Base-by-base conservation (phyloP, 2,797 vertebrate genomes). In the Sebastes wilsoni region DNA sequence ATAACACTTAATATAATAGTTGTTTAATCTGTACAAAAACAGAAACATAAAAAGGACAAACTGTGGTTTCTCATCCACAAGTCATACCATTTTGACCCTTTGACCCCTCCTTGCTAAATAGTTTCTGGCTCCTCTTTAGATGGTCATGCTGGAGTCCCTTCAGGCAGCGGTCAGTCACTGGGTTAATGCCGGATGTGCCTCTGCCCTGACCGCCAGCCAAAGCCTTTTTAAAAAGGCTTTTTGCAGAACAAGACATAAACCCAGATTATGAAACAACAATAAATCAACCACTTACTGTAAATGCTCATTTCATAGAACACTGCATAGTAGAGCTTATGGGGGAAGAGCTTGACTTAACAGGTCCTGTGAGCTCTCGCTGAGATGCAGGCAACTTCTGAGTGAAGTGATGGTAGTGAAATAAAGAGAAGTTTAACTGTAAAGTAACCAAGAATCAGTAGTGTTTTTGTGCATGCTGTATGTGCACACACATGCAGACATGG, bases 181-280 rank as follows among this genome's bases (percentile, higher is more conserved):
- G 81, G 88, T 90, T 92, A 91, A 92, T 87, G 79, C 86, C 77
- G 81, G 72, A 91, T 86, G 84, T 73, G 13, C 65, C 80, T 89
- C 71, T 86, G 71, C 62, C 62, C 74, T 8, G 75, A 83, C 62
- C 70, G 42, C 75, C 42, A 73, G 67, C 72, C 81, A 93, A 93
- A 94, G 88, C 87, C 85, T 89, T 93, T 91, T 87, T 88, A 90
- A 91, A 91, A 89, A 85, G 87, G 88, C 86, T 92, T 91, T 94
- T 85, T 94, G 90, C 92, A 92, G 91, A 91, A 95, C 94, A 96
- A 96, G 91, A 89, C 90, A 95, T 96, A 96, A 96, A 96, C 93
- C 92, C 96, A 94, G 95, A 96, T 97, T 96, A 97, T 84, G 36
- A 94, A 93, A 87, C 88, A 92, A 95, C 90, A 94, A 93, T 93